phyloP scores from a whole-genome alignment of 2,888 invertebrate genomes.

The Coecobrya sp. region DNA sequence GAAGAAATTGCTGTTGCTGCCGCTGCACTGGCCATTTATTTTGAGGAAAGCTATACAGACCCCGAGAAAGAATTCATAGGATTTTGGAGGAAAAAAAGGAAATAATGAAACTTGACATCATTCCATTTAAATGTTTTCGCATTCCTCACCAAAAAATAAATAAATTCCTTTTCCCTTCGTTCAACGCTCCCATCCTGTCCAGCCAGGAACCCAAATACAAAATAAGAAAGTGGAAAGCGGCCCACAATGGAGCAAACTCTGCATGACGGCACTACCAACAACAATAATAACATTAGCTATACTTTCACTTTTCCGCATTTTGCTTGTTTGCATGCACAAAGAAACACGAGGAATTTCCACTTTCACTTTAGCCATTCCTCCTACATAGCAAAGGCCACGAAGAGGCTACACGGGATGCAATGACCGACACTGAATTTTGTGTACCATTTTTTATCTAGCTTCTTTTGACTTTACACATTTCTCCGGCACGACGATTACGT shows the following conservation, averaged over 20 bases:
- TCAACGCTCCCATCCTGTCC: not conserved
- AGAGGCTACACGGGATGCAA: no score
- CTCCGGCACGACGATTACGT: no score
- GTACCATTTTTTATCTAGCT: no score
- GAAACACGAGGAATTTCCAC: conserved; percentile 8
- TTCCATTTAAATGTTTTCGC: conserved; percentile 44
- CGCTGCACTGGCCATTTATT: not conserved
- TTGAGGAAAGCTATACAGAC: not conserved
- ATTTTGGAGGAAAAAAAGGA: not conserved
- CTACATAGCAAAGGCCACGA: no score
- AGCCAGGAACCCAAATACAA: not conserved
- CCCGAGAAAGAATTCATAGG: not conserved
- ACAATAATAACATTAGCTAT: not conserved
- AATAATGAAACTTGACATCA: conserved; percentile 54
- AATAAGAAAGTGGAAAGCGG: not conserved
- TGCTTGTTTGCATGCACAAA: not conserved
- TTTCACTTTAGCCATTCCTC: not conserved
- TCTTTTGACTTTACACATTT: no score
- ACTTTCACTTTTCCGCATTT: not conserved
- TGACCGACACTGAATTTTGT: no score
- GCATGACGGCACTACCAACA: not conserved
- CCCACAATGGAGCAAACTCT: conserved; percentile 4
- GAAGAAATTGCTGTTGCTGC: not conserved
- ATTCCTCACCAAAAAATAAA: conserved; percentile 26
- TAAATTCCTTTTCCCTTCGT: conserved; percentile 2